Evolutionary conservation across 2,888 invertebrate species (phyloP), one percentile per base, ranked within the genome.

Genomic region (Apodemia zela): DNA sequence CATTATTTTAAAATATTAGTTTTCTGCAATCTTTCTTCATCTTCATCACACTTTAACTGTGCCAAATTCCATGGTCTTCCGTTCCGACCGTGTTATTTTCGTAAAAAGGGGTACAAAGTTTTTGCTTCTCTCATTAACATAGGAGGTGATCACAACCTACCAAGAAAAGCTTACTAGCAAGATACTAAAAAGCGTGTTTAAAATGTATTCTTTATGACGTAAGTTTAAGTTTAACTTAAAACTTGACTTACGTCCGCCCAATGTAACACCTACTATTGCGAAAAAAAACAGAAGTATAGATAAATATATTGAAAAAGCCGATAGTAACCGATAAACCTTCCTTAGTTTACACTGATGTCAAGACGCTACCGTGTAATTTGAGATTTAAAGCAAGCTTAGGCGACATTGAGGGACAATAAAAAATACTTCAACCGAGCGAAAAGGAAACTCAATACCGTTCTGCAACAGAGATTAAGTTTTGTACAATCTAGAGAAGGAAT

Each of bases 351-450:
- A 79, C 72, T 76, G 77, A 76, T 77, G 80, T 45, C 15, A 45
- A 86, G 86, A 84, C 75, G 83, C 89, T 89, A 89, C 90, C 84
- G 81, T 87, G 91, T 84, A 91, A 91, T 82, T 77, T 70, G 89
- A 91, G 84, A 84, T 84, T 83, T 61, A 66, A 66, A 51, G 59
- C 65, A 85, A 87, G 84, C 86, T 82, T 82, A 84, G 80, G 87
- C 85, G 89, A 90, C 87, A 87, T 82, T 83, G 78, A 77, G 83
- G 77, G 82, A 84, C 80, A 82, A 72, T 71, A 81, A 83, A 85
- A 88, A 85, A 80, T 70, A 75, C 73, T 80, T 81, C 84, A 84
- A 86, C 87, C 84, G 86, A 87, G 80, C 84, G 85, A 75, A 77
- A 82, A 84, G 82, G 90, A 89, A 90, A 90, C 80, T 81, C 85